These are phyloP conservation scores for Jordanella pulchra DNA, from an alignment of 2,797 vertebrate genomes.

Conservation along the genomic window DNA sequence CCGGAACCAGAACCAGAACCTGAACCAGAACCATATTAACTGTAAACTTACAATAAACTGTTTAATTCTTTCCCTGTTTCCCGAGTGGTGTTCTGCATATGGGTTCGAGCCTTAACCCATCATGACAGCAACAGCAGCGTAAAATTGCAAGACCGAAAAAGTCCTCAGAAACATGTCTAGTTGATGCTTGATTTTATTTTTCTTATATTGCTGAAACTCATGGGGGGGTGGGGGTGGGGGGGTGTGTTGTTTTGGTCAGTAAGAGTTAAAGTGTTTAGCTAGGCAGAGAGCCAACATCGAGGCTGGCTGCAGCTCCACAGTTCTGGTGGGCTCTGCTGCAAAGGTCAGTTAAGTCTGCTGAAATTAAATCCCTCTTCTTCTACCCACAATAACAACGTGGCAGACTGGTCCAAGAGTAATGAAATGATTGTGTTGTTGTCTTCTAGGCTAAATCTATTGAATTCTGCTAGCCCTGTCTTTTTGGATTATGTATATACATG, in stretches of 20 bases:
- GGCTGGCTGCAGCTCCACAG: slow-evolving; percentile 59
- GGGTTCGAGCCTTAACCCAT: too few species aligned
- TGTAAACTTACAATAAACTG: too few species aligned
- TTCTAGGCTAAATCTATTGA: slow-evolving; percentile 63
- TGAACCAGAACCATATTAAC: too few species aligned
- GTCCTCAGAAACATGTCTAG: slow-evolving; percentile 52
- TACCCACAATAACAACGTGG: slow-evolving; percentile 66
- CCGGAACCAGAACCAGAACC: too few species aligned
- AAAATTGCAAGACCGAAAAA: slow-evolving; percentile 54
- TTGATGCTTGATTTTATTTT: slow-evolving; percentile 51
- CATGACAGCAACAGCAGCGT: slow-evolving; percentile 81
- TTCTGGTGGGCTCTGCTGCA: slow-evolving; percentile 55
- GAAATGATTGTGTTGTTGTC: slow-evolving; percentile 67
- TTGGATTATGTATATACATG: slow-evolving; percentile 58
- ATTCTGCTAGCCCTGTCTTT: slow-evolving; percentile 53
- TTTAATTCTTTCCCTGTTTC: too few species aligned
- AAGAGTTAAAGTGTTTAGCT: slow-evolving; percentile 73
- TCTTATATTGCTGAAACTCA: slow-evolving; percentile 50
- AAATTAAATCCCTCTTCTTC: slow-evolving; percentile 69
- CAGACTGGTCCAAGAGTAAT: slow-evolving; percentile 57
- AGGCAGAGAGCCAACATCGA: slow-evolving; percentile 64
- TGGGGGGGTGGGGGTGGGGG: slow-evolving; percentile 36
- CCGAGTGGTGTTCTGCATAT: too few species aligned
- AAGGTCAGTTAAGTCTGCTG: slow-evolving; percentile 71
- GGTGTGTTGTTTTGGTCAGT: slow-evolving; percentile 70